Evolutionary conservation across 1,140 invertebrate genomes (phyloP), one percentile per base, ranked within the genome.

Genomic region (Cheumatopsyche charites): DNA sequence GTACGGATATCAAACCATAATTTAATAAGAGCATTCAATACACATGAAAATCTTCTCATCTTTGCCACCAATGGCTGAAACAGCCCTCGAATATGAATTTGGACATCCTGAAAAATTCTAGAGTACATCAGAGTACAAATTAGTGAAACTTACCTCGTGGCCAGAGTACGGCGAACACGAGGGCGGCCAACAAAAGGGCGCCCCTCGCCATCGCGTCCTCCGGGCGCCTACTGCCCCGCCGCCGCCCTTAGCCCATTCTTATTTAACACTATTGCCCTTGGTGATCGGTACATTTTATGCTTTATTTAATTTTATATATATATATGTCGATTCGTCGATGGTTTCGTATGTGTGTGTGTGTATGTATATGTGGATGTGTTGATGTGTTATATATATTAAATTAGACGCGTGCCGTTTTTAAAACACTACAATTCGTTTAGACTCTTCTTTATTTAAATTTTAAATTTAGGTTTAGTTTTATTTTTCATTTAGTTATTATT

Each of bases 91-190:
- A n/a, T n/a, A n/a, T n/a, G n/a, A n/a, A n/a, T n/a, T n/a, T n/a
- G 29, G 29, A 4, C 29, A 36, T 36, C 3, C 29, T 36, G 29
- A 36, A 36, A 36, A 9, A 4, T 36, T n/a, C n/a, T n/a, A n/a
- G n/a, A n/a, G n/a, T n/a, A 58, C 15, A 58, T 58, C 2, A 19
- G 12, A 25, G 19, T 21, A 58, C 12, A 58, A n/a, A 62, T 58
- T 29, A 15, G 25, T 41, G n/a, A n/a, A n/a, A 1, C 74, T 75
- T 71, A 75, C 74, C 74, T 23, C 26, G 62, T 66, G 71, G 71
- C 62, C 74, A 68, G 63, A 75, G 74, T 55, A 73, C 71, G 74
- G 36, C 71, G 71, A 75, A 70, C 68, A 75, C 71, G 74, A 75
- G 74, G 71, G 74, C 71, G 71, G 65, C 74, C 68, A 75, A 68